Base-by-base conservation (phyloP, 2,113 vertebrate species). In the Dendrocopos noguchii region DNA sequence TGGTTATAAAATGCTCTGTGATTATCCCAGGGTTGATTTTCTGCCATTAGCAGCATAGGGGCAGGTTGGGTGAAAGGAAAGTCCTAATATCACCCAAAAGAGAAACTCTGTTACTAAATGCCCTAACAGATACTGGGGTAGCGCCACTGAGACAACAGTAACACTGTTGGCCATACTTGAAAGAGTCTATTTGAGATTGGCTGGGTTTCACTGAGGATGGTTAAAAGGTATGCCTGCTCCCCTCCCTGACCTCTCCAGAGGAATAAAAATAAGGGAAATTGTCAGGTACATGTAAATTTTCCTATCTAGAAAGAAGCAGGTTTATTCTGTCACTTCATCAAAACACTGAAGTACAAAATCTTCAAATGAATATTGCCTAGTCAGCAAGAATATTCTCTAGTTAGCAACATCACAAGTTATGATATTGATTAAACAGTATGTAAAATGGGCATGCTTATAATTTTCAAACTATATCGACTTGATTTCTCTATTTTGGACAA, bases 1-100 rank as follows among this genome's bases (percentile, higher is more conserved):
- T 44, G 13, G 17, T 29, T n/a, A 4, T 13, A 64, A 33, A 24
- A 0, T 13, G 34, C 3, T 5, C 16, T 19, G 5, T 0, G 2
- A 21, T 34, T 52, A 68, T 31, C 13, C 10, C 21, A 33, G 34
- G 9, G 53, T 13, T 67, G 3, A 19, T 42, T 87, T 87, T 74
- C 52, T 84, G 53, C 12, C 13, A 24, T 71, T 29, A 46, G 11
- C 9, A 29, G 28, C 4, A 15, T 10, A 55, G 6, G 7, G 7
- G 18, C 4, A 67, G 10, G 27, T 1, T 64, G 18, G 4, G 9
- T 36, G 21, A 82, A 81, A 87, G 20, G 2, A 4, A 80, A 80
- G 15, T 22, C 47, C 7, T 7, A 34, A 50, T 10, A 56, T 34
- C 10, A 25, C 6, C 12, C 29, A 59, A 66, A 55, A 33, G 12